These are phyloP conservation scores for Amphiprion clarkii DNA, from an alignment of 2,797 vertebrate species.

Conservation along the genomic window DNA sequence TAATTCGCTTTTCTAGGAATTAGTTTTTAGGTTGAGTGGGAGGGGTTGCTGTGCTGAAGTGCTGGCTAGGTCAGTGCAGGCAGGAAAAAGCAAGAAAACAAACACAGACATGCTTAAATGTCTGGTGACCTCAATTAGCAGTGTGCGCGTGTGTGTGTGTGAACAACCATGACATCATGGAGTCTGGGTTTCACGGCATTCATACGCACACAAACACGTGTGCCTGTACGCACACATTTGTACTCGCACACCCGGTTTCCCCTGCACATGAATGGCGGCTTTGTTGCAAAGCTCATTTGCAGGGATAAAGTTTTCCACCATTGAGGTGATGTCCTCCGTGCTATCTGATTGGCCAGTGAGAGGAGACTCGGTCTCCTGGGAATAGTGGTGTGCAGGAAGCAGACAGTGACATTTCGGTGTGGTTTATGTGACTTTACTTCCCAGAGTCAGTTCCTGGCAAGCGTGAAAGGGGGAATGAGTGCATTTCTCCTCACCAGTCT, in stretches of 20 bases:
- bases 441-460: slow-evolving; percentile 46
- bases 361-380: slow-evolving; percentile 42
- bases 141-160: slow-evolving; percentile 8
- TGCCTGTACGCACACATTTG: slow-evolving; percentile 9
- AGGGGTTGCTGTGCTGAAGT: slow-evolving; percentile 4
- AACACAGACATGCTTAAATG: slow-evolving; percentile 32
- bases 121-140: slow-evolving; percentile 59
- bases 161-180: slow-evolving; percentile 68
- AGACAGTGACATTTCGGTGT: slow-evolving; percentile 65
- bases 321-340: slow-evolving; percentile 55
- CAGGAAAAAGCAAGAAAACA: slow-evolving; percentile 41
- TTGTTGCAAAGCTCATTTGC: slow-evolving; percentile 75
- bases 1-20: slow-evolving; percentile 48
- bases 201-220: slow-evolving; percentile 22
- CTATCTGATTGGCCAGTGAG: slow-evolving; percentile 59
- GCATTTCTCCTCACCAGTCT: slow-evolving; percentile 52
- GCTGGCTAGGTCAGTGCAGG: slow-evolving; percentile 35
- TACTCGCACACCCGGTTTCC: slow-evolving; percentile 65
- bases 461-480: slow-evolving; percentile 45
- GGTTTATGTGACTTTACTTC: slow-evolving; percentile 61
- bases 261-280: slow-evolving; percentile 81
- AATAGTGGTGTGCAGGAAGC: slow-evolving; percentile 45
- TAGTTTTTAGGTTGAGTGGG: slow-evolving; percentile 12
- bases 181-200: slow-evolving; percentile 60
- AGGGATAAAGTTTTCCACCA: slow-evolving; percentile 79